Conservation (phyloP, 1,140 invertebrate genomes). For the Reticulitermes speratus region DNA sequence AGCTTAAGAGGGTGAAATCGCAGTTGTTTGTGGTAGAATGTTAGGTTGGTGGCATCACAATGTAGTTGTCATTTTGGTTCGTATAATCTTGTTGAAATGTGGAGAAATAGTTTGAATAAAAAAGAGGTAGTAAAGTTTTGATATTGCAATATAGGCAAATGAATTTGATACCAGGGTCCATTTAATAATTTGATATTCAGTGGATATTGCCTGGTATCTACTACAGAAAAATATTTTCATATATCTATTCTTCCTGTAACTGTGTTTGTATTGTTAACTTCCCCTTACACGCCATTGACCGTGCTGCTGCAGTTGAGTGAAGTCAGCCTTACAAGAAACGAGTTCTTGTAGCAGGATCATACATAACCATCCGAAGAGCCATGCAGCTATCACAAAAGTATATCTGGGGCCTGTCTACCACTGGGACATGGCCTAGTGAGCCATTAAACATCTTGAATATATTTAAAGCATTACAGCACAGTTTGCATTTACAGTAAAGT, state of each 20-base stretch:
- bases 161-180: neutral
- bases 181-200: constrained; percentile 13
- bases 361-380: neutral
- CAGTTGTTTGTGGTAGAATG: neutral
- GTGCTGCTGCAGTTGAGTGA: neutral
- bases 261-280: constrained; percentile 9
- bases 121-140: constrained; percentile 16
- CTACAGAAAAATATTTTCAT: constrained; percentile 5
- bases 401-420: neutral
- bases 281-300: neutral
- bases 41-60: constrained; percentile 4
- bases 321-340: neutral
- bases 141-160: constrained; percentile 6
- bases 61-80: constrained; percentile 16
- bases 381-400: neutral
- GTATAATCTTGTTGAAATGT: constrained; percentile 1
- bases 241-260: constrained; percentile 12
- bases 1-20: neutral
- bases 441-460: neutral
- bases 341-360: neutral
- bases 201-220: constrained; percentile 1
- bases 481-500: neutral
- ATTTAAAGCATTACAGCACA: neutral
- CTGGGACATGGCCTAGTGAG: neutral
- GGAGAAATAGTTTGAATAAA: constrained; percentile 17